These are phyloP conservation scores for Agrypnus murinus DNA, from an alignment of 2,888 invertebrate genomes.

Conservation along the genomic window DNA sequence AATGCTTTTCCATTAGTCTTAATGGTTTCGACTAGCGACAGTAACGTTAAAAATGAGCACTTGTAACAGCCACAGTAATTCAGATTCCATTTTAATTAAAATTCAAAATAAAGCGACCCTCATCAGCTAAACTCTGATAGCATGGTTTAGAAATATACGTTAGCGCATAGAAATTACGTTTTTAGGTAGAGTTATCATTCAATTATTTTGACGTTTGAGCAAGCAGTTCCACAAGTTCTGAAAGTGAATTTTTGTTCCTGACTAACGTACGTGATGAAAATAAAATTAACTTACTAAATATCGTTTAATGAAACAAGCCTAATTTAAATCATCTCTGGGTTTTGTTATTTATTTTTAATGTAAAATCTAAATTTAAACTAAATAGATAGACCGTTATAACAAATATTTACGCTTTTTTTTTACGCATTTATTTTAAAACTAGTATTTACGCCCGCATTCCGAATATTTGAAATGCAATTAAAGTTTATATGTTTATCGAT, in stretches of 20 bases:
- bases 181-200: conserved; percentile 15
- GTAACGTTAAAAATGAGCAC: conserved; percentile 10
- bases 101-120: conserved; percentile 19
- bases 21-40: conserved; percentile 18
- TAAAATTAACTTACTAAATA: no score
- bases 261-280: not conserved
- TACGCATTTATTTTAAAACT: no score
- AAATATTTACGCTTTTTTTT: no score
- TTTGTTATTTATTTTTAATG: no score
- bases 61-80: conserved; percentile 1
- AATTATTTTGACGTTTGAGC: conserved; percentile 25
- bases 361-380: no score
- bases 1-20: conserved; percentile 18
- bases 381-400: no score
- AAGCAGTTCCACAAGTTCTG: conserved; percentile 1
- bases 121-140: conserved; percentile 6
- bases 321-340: no score
- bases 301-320: no score
- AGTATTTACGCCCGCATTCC: no score
- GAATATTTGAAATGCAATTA: no score
- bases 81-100: conserved; percentile 22
- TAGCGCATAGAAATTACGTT: conserved; percentile 4
- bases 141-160: conserved; percentile 17
- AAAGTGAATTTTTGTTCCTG: conserved; percentile 12
- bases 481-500: no score